Evolutionary conservation across 2,113 vertebrate species (phyloP), one percentile per base, ranked within the genome.

Genomic region (Hyperopisus bebe): DNA sequence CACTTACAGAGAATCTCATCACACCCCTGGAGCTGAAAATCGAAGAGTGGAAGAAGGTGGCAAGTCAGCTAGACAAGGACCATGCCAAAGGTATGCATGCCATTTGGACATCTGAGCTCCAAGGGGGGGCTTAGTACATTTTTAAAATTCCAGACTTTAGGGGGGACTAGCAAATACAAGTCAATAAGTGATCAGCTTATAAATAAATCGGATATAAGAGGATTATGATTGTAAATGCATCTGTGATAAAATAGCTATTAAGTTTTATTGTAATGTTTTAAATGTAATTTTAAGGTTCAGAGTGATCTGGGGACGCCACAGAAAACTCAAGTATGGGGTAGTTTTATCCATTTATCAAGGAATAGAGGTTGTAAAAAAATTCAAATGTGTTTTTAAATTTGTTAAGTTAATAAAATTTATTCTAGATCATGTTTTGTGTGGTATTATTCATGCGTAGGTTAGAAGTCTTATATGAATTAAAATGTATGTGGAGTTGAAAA

Each of bases 21-120:
- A 94, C 91, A 50, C 96, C 96, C 0, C 92, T 97, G 58, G 96
- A 97, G 92, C 8, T 94, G 70, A 96, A 96, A 89, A 95, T 97
- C 90, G 96, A 97, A 89, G 96, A 97, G 92, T 97, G 96, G 96
- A 97, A 96, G 42, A 97, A 97, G 89, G 94, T 94, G 88, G 95
- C 96, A 17, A 94, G 93, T 92, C 96, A 96, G 93, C 94, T 97
- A 89, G 96, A 97, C 92, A 97, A 97, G 90, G 96, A 97, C 91
- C 96, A 97, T 0, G 95, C 96, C 55, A 97, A 97, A 96, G 96
- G 96, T 97, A 92, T 0, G 83, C 24, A 5, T 39, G 84, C 58
- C 55, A 27, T 35, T 44, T 15, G 31, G 31, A 31, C 2, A 0
- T 5, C 82, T 31, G 46, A 11, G 53, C 82, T n/a, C 77, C 5